Base-by-base conservation (phyloP, 2,113 vertebrate species). In the Thymallus thymallus region DNA sequence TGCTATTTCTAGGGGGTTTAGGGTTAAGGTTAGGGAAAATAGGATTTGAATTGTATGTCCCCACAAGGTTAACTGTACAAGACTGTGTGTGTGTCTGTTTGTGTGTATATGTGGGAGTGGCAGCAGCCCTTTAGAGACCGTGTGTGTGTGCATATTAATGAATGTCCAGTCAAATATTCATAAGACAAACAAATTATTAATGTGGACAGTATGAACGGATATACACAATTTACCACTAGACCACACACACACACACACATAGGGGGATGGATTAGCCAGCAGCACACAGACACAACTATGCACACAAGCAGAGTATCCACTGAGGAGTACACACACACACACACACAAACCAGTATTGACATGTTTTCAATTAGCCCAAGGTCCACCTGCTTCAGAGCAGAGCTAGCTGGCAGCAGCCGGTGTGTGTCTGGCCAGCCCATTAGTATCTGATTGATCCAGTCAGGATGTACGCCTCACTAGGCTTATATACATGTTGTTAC, bases 101-200 rank as follows among this genome's bases (percentile, higher is more conserved):
- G 35, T 35, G 32, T 32, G 30, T 32, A 5, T 32, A 73, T 74
- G 77, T 82, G 20, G 3, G 58, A 20, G 77, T 79, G 68, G 45
- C 13, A 71, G 72, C 67, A 14, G 77, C 64, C 74, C 80, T 80
- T 89, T 82, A 76, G 75, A 84, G 83, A 87, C 84, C 83, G 76
- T 76, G 84, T 83, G 84, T 86, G 79, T 86, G 86, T 90, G 87
- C 87, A 91, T 90, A 90, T 90, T 93, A 93, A 92, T 91, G 89
- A 92, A 80, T 71, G 88, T 92, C 85, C 81, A 85, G 89, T 92
- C 85, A 91, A 93, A 92, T 92, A 94, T 94, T 93, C 91, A 94
- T 91, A 84, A 90, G 84, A 75, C 85, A 89, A 89, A 92, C 90
- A 84, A 93, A 93, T 93, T 90, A 93, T 92, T 93, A 81, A 93